phyloP scores from a whole-genome alignment of 92 coral and sea anemone species.

The Galaxea fascicularis region DNA sequence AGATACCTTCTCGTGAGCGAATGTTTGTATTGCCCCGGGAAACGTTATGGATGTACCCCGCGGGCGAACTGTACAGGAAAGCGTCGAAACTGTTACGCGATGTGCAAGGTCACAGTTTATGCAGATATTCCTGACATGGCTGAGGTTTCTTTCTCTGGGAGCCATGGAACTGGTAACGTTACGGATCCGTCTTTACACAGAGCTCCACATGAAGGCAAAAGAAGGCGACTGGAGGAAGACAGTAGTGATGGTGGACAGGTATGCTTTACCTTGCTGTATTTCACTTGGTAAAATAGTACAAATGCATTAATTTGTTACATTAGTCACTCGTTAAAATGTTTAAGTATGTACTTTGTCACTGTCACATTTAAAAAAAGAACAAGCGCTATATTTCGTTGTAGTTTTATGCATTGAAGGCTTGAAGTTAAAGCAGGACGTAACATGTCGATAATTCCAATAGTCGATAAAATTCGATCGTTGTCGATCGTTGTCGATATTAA shows the following conservation, averaged over 20 bases:
- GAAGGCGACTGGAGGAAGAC: conserved; percentile 34
- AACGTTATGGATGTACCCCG: conserved; percentile 95
- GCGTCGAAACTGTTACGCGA: conserved; percentile 91
- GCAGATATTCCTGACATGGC: conserved; percentile 84
- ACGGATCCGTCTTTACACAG: conserved; percentile 86
- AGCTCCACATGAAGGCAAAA: conserved; percentile 26
- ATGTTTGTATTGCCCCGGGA: conserved; percentile 94
- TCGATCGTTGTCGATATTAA: no score
- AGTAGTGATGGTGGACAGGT: conserved; percentile 33
- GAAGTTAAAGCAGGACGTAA: no score
- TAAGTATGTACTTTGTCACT: no score
- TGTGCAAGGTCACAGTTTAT: conserved; percentile 88
- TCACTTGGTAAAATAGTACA: no score
- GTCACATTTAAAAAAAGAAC: neutral
- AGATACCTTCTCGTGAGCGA: conserved; percentile 98
- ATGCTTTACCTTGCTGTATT: neutral
- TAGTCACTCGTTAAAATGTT: no score
- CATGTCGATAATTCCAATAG: no score
- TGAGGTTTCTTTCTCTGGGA: conserved; percentile 88
- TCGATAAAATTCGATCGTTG: no score
- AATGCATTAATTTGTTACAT: no score
- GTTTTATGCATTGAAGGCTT: no score
- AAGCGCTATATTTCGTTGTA: no score
- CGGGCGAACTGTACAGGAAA: conserved; percentile 94
- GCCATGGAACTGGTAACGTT: conserved; percentile 90